These are phyloP conservation scores for Metopolophium dirhodum DNA, from an alignment of 1,140 invertebrate genomes.

Conservation along the genomic window DNA sequence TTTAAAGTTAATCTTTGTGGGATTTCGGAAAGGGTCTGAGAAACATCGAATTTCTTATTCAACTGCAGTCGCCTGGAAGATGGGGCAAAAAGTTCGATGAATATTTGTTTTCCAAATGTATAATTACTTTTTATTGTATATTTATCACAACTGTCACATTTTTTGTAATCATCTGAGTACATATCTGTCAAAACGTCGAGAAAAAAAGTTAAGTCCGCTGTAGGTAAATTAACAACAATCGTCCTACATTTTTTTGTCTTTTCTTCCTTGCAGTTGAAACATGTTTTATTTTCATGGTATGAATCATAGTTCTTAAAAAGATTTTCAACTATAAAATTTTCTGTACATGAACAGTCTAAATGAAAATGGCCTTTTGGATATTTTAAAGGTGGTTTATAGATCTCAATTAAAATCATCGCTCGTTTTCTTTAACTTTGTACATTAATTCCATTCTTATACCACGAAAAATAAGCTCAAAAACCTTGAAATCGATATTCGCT, in stretches of 20 bases:
- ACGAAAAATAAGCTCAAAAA: constrained; percentile 2
- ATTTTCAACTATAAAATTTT: background rate
- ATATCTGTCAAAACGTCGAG: background rate
- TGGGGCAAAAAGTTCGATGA: background rate
- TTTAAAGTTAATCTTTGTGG: background rate
- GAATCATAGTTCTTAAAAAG: background rate
- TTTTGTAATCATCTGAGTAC: background rate
- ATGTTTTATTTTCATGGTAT: background rate
- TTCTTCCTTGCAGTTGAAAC: background rate
- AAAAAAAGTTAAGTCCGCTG: background rate
- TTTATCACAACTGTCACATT: background rate
- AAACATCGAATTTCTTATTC: background rate
- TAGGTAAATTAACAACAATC: background rate
- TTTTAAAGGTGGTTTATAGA: background rate
- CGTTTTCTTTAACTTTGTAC: background rate
- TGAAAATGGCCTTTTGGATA: background rate
- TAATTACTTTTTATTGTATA: background rate
- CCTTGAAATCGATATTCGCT: background rate
- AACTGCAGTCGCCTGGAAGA: background rate
- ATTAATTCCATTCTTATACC: background rate
- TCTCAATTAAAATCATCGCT: background rate
- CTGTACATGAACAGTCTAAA: background rate
- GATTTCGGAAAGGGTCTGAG: background rate
- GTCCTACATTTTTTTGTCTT: background rate
- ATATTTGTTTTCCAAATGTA: background rate